phyloP scores from a whole-genome alignment of 2,888 invertebrate genomes.

The Ichneumoninae sp. region DNA sequence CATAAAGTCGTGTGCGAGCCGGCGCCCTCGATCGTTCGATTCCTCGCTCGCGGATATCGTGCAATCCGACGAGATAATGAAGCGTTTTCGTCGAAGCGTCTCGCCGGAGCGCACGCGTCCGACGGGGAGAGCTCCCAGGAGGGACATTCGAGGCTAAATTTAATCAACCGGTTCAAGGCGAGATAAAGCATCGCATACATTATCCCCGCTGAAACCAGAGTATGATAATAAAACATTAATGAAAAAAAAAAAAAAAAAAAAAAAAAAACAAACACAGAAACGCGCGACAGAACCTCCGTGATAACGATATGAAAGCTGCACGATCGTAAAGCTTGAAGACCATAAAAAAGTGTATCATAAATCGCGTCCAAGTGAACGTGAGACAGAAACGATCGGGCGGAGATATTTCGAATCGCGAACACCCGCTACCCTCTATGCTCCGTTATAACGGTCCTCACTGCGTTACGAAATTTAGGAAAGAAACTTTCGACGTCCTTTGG shows the following conservation, averaged over 20 bases:
- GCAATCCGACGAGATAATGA: constrained; percentile 54
- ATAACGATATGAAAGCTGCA: constrained; percentile 16
- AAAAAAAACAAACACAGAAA: background rate
- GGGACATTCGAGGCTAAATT: constrained; percentile 34
- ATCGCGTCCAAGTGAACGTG: constrained; percentile 1
- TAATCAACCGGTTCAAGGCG: constrained; percentile 43
- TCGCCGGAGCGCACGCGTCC: constrained; percentile 15
- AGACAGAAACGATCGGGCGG: constrained; percentile 6
- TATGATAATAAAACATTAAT: background rate
- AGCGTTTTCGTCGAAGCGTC: constrained; percentile 40
- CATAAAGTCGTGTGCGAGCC: constrained; percentile 47
- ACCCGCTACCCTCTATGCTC: background rate
- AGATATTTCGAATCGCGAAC: constrained; percentile 41
- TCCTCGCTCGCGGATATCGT: constrained; percentile 12
- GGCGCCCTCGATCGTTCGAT: constrained; percentile 10
- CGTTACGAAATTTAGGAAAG: constrained; percentile 62
- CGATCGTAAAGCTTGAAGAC: constrained; percentile 54
- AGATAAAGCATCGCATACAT: constrained; percentile 33
- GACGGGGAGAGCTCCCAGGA: background rate
- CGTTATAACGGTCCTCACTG: constrained; percentile 2
- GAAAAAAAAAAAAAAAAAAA: background rate
- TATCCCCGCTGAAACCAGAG: constrained; percentile 14
- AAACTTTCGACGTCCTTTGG: constrained; percentile 39
- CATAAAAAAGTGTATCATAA: constrained; percentile 37
- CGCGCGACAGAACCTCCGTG: background rate